These are phyloP conservation scores for Siderastrea siderea DNA, from an alignment of 92 coral and sea anemone species.

Conservation along the genomic window DNA sequence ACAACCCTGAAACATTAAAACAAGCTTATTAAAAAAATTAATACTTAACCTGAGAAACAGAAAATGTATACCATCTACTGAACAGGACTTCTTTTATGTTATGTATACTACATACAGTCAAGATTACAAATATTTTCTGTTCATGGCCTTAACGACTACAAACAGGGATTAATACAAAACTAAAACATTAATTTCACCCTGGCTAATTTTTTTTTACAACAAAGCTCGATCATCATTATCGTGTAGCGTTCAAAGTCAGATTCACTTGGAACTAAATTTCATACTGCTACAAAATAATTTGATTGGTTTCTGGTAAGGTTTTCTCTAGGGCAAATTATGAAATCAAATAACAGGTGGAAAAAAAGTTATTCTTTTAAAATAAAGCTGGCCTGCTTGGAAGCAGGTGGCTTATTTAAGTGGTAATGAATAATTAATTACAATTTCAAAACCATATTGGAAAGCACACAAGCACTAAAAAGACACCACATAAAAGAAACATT, in stretches of 20 bases:
- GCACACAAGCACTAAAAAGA: background rate
- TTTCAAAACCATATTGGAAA: slow-evolving; percentile 3
- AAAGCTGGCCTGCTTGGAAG: slow-evolving; percentile 1
- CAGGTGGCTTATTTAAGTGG: slow-evolving; percentile 14
- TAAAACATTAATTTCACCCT: too few species aligned
- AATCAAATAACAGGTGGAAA: background rate
- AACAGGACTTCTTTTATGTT: background rate
- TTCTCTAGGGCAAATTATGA: too few species aligned
- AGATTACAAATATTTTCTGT: too few species aligned
- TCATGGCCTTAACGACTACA: too few species aligned
- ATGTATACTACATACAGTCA: too few species aligned
- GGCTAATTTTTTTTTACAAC: too few species aligned
- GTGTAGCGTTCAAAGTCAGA: too few species aligned
- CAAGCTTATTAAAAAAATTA: background rate
- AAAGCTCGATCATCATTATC: too few species aligned
- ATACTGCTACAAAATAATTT: too few species aligned
- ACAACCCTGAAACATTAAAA: slow-evolving; percentile 57
- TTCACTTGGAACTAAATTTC: too few species aligned
- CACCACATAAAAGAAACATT: background rate
- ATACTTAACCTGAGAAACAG: background rate
- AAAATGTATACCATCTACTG: background rate
- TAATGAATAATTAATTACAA: slow-evolving; percentile 15
- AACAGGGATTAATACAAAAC: too few species aligned
- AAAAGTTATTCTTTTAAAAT: background rate
- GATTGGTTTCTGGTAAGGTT: too few species aligned